Conservation (phyloP, 53 echinoderm and acorn worm genomes). For the Patiria pectinifera region DNA sequence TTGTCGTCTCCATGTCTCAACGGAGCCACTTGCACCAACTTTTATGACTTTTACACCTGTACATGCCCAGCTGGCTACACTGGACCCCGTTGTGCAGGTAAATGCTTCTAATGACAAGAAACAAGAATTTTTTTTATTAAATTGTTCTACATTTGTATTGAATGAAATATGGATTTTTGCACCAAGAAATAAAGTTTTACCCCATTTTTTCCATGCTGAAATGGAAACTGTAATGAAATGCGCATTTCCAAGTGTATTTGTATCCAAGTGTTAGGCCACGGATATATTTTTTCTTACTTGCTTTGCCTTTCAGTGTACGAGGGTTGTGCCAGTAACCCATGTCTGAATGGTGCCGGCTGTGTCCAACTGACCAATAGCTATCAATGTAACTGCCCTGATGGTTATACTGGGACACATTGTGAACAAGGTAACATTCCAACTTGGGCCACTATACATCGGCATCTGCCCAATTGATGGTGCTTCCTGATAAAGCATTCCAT, state of each 20-base stretch:
- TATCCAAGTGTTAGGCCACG: neutral
- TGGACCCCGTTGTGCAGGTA: conserved; percentile 72
- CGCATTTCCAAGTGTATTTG: no score
- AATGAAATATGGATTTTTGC: no score
- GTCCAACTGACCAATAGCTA: conserved; percentile 22
- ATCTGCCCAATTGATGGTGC: no score
- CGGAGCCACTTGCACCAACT: conserved; percentile 71
- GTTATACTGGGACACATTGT: conserved; percentile 58
- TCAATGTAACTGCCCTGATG: conserved; percentile 4
- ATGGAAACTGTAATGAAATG: no score
- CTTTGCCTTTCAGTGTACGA: neutral
- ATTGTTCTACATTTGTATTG: no score
- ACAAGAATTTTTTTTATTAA: no score
- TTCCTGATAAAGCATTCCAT: no score
- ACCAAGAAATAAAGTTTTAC: no score
- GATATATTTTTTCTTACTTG: neutral
- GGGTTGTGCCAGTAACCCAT: conserved; percentile 33
- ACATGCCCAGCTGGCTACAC: conserved; percentile 66
- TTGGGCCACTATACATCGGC: no score
- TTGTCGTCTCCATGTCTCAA: conserved; percentile 66
- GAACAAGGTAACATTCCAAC: conserved; percentile 20
- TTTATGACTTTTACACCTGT: conserved; percentile 68
- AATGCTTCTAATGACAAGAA: no score
- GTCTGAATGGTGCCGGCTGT: conserved; percentile 50
- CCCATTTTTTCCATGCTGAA: no score